phyloP scores from a whole-genome alignment of 1,140 invertebrate genomes.

The Calephelis nemesis region DNA sequence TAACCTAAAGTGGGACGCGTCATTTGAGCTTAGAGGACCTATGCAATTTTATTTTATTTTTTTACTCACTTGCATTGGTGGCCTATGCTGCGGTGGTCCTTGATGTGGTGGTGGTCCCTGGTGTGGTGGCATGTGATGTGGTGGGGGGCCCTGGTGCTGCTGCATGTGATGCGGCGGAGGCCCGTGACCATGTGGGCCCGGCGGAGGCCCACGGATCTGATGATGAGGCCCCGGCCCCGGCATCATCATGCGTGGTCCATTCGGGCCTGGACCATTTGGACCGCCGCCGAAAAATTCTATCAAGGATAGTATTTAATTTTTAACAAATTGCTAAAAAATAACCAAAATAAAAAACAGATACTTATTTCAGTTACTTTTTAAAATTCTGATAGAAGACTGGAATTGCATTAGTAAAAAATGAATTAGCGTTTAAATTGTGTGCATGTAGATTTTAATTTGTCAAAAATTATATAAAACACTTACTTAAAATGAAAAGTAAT shows the following conservation, averaged over 20 bases:
- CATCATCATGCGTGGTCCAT: slow-evolving; percentile 73
- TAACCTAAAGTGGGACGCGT: too few relatives aligned
- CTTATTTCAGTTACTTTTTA: too few relatives aligned
- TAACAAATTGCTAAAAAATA: too few relatives aligned
- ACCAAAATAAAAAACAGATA: too few relatives aligned
- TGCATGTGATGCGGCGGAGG: slow-evolving; percentile 65
- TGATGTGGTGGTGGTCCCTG: slow-evolving; percentile 73
- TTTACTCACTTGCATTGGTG: slow-evolving; percentile 79
- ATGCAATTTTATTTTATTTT: not conserved
- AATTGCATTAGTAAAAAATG: not conserved
- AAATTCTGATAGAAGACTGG: not conserved
- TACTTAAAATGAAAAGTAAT: too few relatives aligned
- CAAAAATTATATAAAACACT: too few relatives aligned
- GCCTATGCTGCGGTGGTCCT: slow-evolving; percentile 81
- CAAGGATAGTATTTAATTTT: not conserved
- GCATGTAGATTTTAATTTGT: too few relatives aligned
- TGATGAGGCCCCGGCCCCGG: slow-evolving; percentile 63
- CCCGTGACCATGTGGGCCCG: slow-evolving; percentile 53
- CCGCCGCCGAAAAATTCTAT: slow-evolving; percentile 70
- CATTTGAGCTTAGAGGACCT: too few relatives aligned
- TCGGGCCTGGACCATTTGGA: slow-evolving; percentile 62
- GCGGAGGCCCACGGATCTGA: slow-evolving; percentile 70
- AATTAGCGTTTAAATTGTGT: too few relatives aligned
- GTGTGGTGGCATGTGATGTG: slow-evolving; percentile 66
- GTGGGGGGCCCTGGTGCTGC: slow-evolving; percentile 69